These are phyloP conservation scores for Loris lydekkerianus DNA, from an alignment of 2,797 vertebrate species.

Conservation along the genomic window DNA sequence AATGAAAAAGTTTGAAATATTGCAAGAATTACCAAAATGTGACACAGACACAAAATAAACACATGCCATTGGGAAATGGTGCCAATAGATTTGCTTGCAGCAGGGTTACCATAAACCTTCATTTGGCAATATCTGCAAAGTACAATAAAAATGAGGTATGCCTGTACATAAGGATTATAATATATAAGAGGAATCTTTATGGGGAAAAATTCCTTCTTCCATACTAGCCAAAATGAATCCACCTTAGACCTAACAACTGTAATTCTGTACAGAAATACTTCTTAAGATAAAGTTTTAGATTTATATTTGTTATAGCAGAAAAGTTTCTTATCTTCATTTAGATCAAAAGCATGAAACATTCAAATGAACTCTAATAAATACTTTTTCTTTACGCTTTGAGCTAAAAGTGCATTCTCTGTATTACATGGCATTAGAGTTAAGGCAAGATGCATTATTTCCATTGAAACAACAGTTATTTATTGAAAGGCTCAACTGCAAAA, in stretches of 20 bases:
- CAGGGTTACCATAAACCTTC: background rate
- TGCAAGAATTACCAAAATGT: background rate
- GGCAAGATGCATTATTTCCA: slow-evolving; percentile 40
- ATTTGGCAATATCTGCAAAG: background rate
- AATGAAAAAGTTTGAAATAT: background rate
- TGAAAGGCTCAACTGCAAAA: slow-evolving; percentile 37
- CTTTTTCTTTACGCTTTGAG: slow-evolving; percentile 23
- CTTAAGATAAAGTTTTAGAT: background rate
- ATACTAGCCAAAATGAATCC: slow-evolving; percentile 14
- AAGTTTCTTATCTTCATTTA: background rate
- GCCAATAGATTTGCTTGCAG: background rate
- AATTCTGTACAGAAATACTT: background rate
- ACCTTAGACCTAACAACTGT: background rate
- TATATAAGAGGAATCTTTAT: background rate
- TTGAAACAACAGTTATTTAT: background rate
- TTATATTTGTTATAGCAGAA: background rate
- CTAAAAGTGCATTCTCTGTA: background rate
- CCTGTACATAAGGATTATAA: background rate
- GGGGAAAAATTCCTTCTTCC: slow-evolving; percentile 5
- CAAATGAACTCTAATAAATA: background rate
- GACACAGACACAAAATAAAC: background rate
- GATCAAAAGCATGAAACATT: background rate
- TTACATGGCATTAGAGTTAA: slow-evolving; percentile 37
- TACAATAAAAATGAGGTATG: background rate
- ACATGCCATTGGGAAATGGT: background rate